A percentile compares a stretch with the other conserved stretches of the same genome.
Evolutionary conservation across 2,113 vertebrate genomes (phyloP).

Genomic region (Trinectes maculatus): DNA sequence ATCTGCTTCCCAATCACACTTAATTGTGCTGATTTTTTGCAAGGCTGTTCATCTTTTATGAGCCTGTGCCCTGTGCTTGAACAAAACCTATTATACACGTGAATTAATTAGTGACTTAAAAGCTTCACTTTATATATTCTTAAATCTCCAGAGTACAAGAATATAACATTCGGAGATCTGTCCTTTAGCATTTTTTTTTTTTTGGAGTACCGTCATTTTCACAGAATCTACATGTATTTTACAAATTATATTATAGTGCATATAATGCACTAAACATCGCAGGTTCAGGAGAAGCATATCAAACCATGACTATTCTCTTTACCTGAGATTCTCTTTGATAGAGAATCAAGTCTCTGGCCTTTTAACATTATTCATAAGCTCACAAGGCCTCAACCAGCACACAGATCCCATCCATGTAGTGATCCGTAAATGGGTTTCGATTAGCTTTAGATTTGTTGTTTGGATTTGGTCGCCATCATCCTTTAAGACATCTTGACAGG

Average conservation of each 20-base stretch:
- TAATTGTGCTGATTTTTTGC: slow-evolving; percentile 47
- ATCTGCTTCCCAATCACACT: slow-evolving; percentile 69
- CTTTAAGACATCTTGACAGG: background rate
- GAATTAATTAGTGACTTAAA: slow-evolving; percentile 6
- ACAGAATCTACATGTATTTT: slow-evolving; percentile 2
- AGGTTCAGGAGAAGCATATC: slow-evolving; percentile 20
- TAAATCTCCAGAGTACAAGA: background rate
- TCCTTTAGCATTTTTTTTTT: background rate
- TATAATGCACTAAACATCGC: background rate
- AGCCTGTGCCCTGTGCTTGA: slow-evolving; percentile 8
- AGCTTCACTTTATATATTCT: background rate
- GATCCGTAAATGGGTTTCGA: slow-evolving; percentile 29
- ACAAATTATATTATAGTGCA: background rate
- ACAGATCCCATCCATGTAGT: slow-evolving; percentile 1
- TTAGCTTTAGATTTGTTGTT: slow-evolving; percentile 18
- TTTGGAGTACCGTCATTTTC: background rate
- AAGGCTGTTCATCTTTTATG: slow-evolving; percentile 30
- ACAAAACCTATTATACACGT: slow-evolving; percentile 19
- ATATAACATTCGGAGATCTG: background rate
- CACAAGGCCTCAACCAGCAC: slow-evolving; percentile 40
- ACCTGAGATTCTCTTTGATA: slow-evolving; percentile 54
- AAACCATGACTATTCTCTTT: slow-evolving; percentile 25
- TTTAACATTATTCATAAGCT: slow-evolving; percentile 69
- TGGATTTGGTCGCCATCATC: slow-evolving; percentile 15
- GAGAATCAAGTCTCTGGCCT: slow-evolving; percentile 36